Evolutionary conservation across 2,113 vertebrate genomes (phyloP), one percentile per base, ranked within the genome.

Genomic region (Melanostigma gelatinosum): DNA sequence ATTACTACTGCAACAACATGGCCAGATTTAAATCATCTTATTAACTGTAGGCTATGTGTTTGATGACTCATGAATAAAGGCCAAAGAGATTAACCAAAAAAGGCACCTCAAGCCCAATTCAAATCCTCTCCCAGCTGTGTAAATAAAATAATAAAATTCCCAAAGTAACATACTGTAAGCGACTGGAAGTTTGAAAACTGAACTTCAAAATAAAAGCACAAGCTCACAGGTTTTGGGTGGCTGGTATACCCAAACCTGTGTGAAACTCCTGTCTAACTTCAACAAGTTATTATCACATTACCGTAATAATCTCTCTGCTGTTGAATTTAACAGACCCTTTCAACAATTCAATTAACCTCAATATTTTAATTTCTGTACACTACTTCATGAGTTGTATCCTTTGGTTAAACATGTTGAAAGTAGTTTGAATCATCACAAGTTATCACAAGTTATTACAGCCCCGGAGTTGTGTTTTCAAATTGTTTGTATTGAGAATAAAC

Each of bases 191-290:
- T 27, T 29, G 4, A 52, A 7, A 7, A 67, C 7, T 0, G 0
- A 3, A 24, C 8, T 89, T 88, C 89, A 93, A 81, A 91, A 85
- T 91, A 90, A 92, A 83, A 84, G 81, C 69, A 63, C 2, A 0
- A 27, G 40, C 3, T 13, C 12, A 68, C 13, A 13, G 24, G 55
- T 1, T 2, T 16, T 20, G 11, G 32, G 13, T 15, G 55, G 8
- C 24, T 27, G 50, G 50, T 13, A 15, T 24, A 20, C 3, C 4
- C 4, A 42, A 57, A 32, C 0, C 15, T 27, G 3, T 34, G 11
- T 34, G 2, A 61, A 61, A 52, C 10, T 16, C 16, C 16, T 32
- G 12, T 24, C n/a, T 29, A 46, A 27, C 2, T 42, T 44, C 4
- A 7, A 44, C 1, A 22, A 8, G 11, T 32, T 2, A 18, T 12